A percentile compares a stretch with the other conserved stretches of the same genome.
These are phyloP conservation scores for Alligator sinensis DNA, from an alignment of 2,113 vertebrate species.

Conservation along the genomic window DNA sequence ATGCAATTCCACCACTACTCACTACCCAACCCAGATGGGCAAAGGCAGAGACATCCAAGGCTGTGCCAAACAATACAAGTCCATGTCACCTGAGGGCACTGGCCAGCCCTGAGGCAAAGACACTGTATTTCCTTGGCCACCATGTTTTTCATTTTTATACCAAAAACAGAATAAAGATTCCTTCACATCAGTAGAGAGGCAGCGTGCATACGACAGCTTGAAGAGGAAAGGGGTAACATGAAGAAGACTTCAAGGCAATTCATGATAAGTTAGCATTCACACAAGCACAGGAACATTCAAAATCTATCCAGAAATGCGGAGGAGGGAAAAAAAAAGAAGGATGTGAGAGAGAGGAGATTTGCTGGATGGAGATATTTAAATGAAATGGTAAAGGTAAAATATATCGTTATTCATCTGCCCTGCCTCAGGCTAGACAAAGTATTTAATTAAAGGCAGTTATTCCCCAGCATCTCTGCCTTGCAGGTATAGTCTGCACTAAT, in stretches of 20 bases:
- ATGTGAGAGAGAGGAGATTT: not conserved
- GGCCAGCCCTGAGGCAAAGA: not conserved
- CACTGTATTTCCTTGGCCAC: not conserved
- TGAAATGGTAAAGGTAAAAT: conserved; percentile 14
- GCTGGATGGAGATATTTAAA: conserved; percentile 32
- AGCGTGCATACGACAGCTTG: not conserved
- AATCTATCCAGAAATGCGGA: conserved; percentile 13
- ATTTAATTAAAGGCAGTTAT: conserved; percentile 48
- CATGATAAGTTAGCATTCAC: conserved; percentile 1
- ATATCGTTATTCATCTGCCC: conserved; percentile 10
- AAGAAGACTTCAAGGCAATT: not conserved
- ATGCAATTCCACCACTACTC: not conserved
- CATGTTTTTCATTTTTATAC: not conserved
- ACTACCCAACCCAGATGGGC: not conserved
- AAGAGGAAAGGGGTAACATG: not conserved
- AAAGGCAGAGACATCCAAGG: not conserved
- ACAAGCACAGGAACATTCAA: not conserved
- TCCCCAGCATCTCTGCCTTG: not conserved
- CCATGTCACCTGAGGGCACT: not conserved
- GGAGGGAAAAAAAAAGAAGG: conserved; percentile 37
- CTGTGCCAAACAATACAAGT: not conserved
- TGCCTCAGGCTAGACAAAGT: conserved; percentile 10
- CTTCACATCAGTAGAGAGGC: not conserved
- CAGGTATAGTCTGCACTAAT: not conserved
- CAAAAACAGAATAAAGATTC: not conserved